Percentiles rank a stretch among this genome's conserved stretches.
phyloP scores from a whole-genome alignment of 1,140 invertebrate species.

The Aphaenogaster ashmeadi region DNA sequence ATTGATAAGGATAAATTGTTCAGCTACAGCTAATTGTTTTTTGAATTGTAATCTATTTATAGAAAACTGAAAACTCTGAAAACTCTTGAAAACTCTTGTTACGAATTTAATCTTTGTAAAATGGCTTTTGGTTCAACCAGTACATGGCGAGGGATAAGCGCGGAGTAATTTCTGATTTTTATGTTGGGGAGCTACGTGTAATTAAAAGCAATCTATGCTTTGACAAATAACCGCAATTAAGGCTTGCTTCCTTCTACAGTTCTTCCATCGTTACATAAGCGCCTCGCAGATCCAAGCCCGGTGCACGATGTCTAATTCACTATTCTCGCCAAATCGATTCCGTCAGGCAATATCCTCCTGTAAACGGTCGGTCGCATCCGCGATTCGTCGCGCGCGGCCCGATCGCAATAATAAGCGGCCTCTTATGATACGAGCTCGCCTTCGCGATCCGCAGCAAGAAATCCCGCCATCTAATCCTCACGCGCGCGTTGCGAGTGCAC shows the following conservation, averaged over 20 bases:
- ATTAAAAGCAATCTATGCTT: conserved; percentile 42
- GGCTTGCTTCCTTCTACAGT: conserved; percentile 3
- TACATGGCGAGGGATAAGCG: background rate
- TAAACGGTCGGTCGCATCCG: conserved; percentile 18
- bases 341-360: conserved; percentile 40
- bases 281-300: background rate
- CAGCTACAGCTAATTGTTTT: background rate
- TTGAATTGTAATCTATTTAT: background rate
- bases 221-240: conserved; percentile 43
- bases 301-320: conserved; percentile 37
- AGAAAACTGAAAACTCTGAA: background rate
- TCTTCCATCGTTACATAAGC: conserved; percentile 37
- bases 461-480: conserved; percentile 8
- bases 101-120: background rate
- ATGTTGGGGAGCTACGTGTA: background rate
- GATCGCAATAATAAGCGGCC: conserved; percentile 53
- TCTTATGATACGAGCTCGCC: conserved; percentile 26
- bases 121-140: background rate
- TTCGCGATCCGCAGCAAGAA: conserved; percentile 21
- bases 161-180: background rate
- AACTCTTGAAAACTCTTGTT: background rate
- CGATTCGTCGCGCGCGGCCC: conserved; percentile 34
- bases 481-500: conserved; percentile 7
- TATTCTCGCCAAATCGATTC: conserved; percentile 43
- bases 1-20: background rate